Base-by-base conservation (phyloP, 2,113 vertebrate species). In the Prionailurus bengalensis region DNA sequence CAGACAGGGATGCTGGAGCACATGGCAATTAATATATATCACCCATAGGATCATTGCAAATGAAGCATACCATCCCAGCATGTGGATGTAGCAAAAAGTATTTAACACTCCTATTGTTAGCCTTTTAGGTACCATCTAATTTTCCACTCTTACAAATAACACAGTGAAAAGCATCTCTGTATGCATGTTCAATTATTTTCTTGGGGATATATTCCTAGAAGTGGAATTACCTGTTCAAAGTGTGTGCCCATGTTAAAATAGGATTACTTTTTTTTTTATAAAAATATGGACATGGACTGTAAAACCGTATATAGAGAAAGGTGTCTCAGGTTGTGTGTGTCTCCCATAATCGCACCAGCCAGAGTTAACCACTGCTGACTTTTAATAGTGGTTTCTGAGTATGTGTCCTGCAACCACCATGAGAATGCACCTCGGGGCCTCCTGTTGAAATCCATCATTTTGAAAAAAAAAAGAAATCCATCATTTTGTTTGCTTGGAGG, bases 321-420 rank as follows among this genome's bases (percentile, higher is more conserved):
- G 7, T 23, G 36, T 53, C 11, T 78, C 31, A 7, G 55, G 55
- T 58, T 84, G 31, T 53, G 13, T 55, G 45, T 68, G 3, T 42
- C 3, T 68, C 42, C 81, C 63, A 71, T 84, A 63, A 53, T 31
- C 73, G 63, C n/a, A 63, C 61, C 25, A 42, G 39, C 51, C 81
- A 63, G 23, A 78, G 33, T 53, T 42, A 17, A 42, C 6, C 55
- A 33, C 61, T 61, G 2, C 11, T 21, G 58, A 71, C 21, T 36
- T 70, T 66, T 36, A n/a, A 17, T 1, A 11, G 73, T 29, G 3
- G 31, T 15, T 68, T n/a, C 80, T 48, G 70, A 15, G 48, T 7
- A 4, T n/a, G 11, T 5, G 1, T 14, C 55, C 66, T 11, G 3
- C 15, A 23, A 13, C 7, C 4, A 36, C 29, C 36, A 12, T 8